Conservation (phyloP, 2,888 invertebrate genomes). For the Patella caerulea region DNA sequence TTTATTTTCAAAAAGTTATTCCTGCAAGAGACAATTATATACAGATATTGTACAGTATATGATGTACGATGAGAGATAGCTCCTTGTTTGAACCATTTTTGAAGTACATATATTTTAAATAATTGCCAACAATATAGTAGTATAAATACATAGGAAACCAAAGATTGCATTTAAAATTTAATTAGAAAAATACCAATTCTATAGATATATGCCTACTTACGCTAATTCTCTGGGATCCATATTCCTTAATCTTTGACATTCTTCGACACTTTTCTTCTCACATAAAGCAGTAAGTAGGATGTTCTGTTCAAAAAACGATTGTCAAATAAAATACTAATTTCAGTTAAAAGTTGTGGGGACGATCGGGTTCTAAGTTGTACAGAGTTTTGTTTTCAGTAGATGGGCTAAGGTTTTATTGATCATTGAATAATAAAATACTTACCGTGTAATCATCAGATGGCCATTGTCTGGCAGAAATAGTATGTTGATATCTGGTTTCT, state of each 20-base stretch:
- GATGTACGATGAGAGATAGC: too few species aligned
- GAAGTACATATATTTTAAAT: too few species aligned
- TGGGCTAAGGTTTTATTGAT: not conserved
- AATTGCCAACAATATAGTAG: too few species aligned
- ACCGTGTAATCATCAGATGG: slow-evolving; percentile 41
- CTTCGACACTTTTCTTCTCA: not conserved
- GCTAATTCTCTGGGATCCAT: not conserved
- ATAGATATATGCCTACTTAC: not conserved
- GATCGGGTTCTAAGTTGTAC: too few species aligned
- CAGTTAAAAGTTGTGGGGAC: too few species aligned
- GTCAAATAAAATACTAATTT: too few species aligned
- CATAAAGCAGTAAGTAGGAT: slow-evolving; percentile 7
- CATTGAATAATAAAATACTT: slow-evolving; percentile 13
- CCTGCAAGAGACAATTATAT: slow-evolving; percentile 34
- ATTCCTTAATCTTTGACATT: not conserved
- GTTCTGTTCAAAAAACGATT: not conserved
- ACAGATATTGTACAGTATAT: too few species aligned
- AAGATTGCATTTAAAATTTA: too few species aligned
- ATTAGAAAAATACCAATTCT: too few species aligned
- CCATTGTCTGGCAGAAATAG: slow-evolving; percentile 42
- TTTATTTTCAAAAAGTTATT: slow-evolving; percentile 53
- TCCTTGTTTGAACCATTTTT: too few species aligned
- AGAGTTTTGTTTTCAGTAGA: too few species aligned
- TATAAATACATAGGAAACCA: too few species aligned
- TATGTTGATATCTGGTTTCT: slow-evolving; percentile 39